Evolutionary conservation across 1,140 invertebrate genomes (phyloP), one percentile per base, ranked within the genome.

Genomic region (Drosophila kanapiae): DNA sequence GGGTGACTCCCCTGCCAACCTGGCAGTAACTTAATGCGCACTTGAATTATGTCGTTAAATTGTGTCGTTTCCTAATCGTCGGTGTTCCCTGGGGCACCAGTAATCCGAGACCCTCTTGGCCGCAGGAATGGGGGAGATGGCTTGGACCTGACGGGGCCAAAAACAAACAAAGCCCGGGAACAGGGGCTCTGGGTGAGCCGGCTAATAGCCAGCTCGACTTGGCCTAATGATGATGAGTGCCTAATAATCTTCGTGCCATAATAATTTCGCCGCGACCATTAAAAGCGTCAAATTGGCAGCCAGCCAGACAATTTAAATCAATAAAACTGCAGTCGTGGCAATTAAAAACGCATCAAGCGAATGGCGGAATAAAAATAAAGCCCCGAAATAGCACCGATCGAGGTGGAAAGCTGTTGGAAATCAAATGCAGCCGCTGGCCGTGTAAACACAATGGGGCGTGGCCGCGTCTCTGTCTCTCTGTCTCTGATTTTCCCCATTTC

Each of bases 11-110:
- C 54, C 42, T 43, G 61, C 57, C 59, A 31, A 40, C 40, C 54
- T 16, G 29, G 31, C 49, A 56, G 85, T 85, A 90, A 90, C 81
- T 74, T 85, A 88, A 90, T 90, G 85, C 85, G 71, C 85, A 79
- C 85, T 90, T 90, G 85, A 90, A 90, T 90, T 90, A 90, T 90
- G 85, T 90, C 85, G 85, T 90, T 90, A 90, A 90, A 90, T 90
- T 90, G 85, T 90, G 85, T 88, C 85, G 85, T 88, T 90, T 86
- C 83, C 83, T 86, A 86, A 86, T 86, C 82, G 82, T 85, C 86
- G 78, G 63, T 70, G 53, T 56, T 76, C 64, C 65, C 58, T 61
- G 63, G 75, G 74, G 54, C 43, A 72, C 65, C 63, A 72, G 79
- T 83, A 87, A 87, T 82, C 70, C 83, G 84, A 86, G 69, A 79